Evolutionary conservation across 2,888 invertebrate species (phyloP).

Genomic region (Sabellastarte sp.): DNA sequence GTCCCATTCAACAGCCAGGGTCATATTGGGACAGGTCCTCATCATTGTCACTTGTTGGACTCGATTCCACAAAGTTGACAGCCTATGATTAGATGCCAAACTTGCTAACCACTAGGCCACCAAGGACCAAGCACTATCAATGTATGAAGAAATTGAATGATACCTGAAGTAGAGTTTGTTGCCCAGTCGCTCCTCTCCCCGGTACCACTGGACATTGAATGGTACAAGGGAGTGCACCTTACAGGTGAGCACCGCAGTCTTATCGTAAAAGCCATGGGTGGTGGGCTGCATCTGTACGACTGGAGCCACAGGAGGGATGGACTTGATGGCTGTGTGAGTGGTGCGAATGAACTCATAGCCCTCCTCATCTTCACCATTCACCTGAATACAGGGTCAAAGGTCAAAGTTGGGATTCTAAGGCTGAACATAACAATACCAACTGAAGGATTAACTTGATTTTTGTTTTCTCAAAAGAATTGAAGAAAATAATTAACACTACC

Average conservation of each 20-base stretch:
- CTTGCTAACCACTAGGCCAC: too few relatives aligned
- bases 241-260: conserved; percentile 65
- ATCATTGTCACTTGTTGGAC: too few relatives aligned
- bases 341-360: conserved; percentile 68
- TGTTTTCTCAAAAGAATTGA: too few relatives aligned
- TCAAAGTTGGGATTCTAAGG: neutral
- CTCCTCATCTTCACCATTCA: conserved; percentile 67
- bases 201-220: conserved; percentile 65
- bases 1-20: too few relatives aligned
- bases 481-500: too few relatives aligned
- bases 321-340: conserved; percentile 69
- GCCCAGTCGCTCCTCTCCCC: conserved; percentile 51
- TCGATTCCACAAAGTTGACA: too few relatives aligned
- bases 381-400: conserved; percentile 55
- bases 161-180: conserved; percentile 59
- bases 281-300: conserved; percentile 61
- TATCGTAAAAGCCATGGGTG: conserved; percentile 59
- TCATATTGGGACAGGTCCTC: too few relatives aligned
- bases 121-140: too few relatives aligned
- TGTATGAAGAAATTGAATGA: conserved; percentile 1
- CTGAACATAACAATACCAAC: too few relatives aligned
- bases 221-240: conserved; percentile 68
- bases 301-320: conserved; percentile 66
- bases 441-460: too few relatives aligned
- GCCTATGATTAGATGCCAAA: too few relatives aligned